Evolutionary conservation across 2,888 invertebrate species (phyloP).

Genomic region (Epinotia brunnichana): DNA sequence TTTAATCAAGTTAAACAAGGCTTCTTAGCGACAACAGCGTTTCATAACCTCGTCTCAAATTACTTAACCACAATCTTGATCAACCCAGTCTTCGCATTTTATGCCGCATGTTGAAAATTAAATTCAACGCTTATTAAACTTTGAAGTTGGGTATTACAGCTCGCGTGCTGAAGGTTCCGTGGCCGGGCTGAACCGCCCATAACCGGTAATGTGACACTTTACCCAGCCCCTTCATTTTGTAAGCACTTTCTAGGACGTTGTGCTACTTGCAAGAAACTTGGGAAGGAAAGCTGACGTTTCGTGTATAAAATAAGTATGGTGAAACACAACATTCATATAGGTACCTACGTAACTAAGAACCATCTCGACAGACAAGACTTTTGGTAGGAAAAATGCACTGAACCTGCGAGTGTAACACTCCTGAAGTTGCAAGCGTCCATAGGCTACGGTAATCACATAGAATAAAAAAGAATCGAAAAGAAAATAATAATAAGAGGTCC

Average conservation of each 20-base stretch:
- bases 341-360: too few relatives aligned
- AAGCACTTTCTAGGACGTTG: constrained; percentile 55
- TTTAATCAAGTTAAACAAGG: background rate
- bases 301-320: too few relatives aligned
- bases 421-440: too few relatives aligned
- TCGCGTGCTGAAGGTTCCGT: constrained; percentile 55
- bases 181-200: constrained; percentile 57
- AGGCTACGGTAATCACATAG: too few relatives aligned
- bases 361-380: too few relatives aligned
- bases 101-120: constrained; percentile 38
- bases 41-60: background rate
- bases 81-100: background rate
- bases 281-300: too few relatives aligned
- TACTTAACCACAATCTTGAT: constrained; percentile 5
- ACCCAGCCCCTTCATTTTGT: constrained; percentile 57
- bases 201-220: constrained; percentile 64
- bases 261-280: constrained; percentile 37
- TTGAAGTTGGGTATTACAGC: constrained; percentile 37
- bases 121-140: constrained; percentile 39
- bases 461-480: too few relatives aligned
- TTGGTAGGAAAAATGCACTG: too few relatives aligned
- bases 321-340: too few relatives aligned
- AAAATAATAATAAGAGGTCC: too few relatives aligned
- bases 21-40: background rate
- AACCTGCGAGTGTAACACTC: too few relatives aligned